phyloP scores from a whole-genome alignment of 1,140 invertebrate species.

The Anoplolepis gracilipes region DNA sequence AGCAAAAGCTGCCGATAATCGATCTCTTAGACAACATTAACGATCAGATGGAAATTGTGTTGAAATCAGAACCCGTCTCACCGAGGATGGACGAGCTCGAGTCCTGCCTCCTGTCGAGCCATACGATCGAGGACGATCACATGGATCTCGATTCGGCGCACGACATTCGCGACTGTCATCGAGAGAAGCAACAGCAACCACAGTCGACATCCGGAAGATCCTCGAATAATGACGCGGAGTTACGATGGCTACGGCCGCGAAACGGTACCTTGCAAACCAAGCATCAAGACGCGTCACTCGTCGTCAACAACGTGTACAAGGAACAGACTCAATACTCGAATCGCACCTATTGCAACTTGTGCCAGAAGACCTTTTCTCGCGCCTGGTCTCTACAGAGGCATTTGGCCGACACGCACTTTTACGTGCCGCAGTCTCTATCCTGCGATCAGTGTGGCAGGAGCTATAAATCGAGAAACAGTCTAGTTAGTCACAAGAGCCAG shows the following conservation, averaged over 20 bases:
- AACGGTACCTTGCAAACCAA: slow-evolving; percentile 52
- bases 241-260: slow-evolving; percentile 58
- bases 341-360: slow-evolving; percentile 84
- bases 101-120: slow-evolving; percentile 72
- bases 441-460: slow-evolving; percentile 85
- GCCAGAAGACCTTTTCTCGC: slow-evolving; percentile 85
- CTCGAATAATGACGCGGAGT: slow-evolving; percentile 51
- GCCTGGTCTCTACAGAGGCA: slow-evolving; percentile 87
- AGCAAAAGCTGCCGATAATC: slow-evolving; percentile 80
- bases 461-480: slow-evolving; percentile 86
- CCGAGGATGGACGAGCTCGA: slow-evolving; percentile 80
- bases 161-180: slow-evolving; percentile 13
- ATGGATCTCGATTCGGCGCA: slow-evolving; percentile 37
- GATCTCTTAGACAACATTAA: slow-evolving; percentile 83
- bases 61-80: slow-evolving; percentile 83
- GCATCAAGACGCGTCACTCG: slow-evolving; percentile 2
- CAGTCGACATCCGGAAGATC: slow-evolving; percentile 37
- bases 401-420: slow-evolving; percentile 86
- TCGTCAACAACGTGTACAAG: slow-evolving; percentile 14
- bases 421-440: slow-evolving; percentile 84
- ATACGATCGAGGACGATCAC: slow-evolving; percentile 57
- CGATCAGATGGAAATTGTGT: slow-evolving; percentile 80
- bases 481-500: slow-evolving; percentile 86
- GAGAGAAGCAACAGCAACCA: slow-evolving; percentile 22
- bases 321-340: slow-evolving; percentile 58